Conservation (phyloP, 2,888 invertebrate genomes). For the Drosophila macrospina region DNA sequence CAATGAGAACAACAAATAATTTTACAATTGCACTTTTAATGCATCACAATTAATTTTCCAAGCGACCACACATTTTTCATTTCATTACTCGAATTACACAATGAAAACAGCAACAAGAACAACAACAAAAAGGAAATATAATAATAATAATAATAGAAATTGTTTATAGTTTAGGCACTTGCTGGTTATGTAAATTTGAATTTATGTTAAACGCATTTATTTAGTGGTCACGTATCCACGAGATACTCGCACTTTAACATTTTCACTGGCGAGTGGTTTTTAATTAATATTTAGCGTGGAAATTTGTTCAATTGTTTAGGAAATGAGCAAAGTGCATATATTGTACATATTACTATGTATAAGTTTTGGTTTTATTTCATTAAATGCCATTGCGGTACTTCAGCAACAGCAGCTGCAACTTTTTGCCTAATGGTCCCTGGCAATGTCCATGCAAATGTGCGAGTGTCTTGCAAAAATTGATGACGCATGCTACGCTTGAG, state of each 20-base stretch:
- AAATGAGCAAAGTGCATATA: conserved; percentile 40
- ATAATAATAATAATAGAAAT: too few species aligned
- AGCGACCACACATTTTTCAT: conserved; percentile 72
- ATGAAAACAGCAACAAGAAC: conserved; percentile 7
- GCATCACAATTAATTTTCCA: conserved; percentile 74
- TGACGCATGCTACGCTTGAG: conserved; percentile 58
- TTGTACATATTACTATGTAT: conserved; percentile 32
- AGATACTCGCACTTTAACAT: conserved; percentile 34
- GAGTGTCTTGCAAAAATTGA: conserved; percentile 69
- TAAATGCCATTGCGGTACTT: conserved; percentile 56
- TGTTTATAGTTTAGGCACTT: conserved; percentile 16
- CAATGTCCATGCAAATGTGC: conserved; percentile 67
- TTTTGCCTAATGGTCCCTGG: conserved; percentile 67
- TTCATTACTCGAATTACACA: conserved; percentile 46
- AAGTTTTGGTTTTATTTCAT: conserved; percentile 56
- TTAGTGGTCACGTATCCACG: conserved; percentile 65
- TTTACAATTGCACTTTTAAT: conserved; percentile 71
- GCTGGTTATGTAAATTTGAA: conserved; percentile 45
- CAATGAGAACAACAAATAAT: conserved; percentile 45
- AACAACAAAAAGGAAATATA: conserved; percentile 6
- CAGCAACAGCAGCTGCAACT: conserved; percentile 42
- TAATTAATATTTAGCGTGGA: conserved; percentile 68
- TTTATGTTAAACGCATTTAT: conserved; percentile 74
- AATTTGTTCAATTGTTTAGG: conserved; percentile 64
- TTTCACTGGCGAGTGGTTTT: conserved; percentile 53